These are phyloP conservation scores for Himantopus leucocephalus DNA, from an alignment of 2,113 vertebrate genomes.

Conservation along the genomic window DNA sequence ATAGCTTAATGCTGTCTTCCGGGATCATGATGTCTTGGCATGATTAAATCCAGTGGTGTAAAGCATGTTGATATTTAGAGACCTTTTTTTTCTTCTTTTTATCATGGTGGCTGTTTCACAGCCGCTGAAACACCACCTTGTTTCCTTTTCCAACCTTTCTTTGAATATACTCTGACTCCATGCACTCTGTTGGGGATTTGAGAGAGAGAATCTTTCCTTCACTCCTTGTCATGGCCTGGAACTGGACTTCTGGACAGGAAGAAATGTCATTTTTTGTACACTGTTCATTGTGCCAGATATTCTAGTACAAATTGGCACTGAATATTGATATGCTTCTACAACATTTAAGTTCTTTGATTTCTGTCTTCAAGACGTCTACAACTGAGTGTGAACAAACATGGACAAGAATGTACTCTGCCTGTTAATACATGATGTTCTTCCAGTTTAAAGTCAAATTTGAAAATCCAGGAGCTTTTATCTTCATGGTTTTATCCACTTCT, in stretches of 20 bases:
- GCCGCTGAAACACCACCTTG: neutral
- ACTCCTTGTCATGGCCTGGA: neutral
- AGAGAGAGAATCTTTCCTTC: neutral
- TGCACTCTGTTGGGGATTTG: neutral
- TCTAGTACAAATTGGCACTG: neutral
- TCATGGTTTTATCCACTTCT: neutral
- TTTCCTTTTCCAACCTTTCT: neutral
- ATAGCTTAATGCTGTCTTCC: neutral
- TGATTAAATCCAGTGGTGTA: neutral
- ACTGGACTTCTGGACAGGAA: neutral
- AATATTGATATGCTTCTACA: neutral
- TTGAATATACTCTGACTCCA: neutral
- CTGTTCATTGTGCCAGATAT: neutral
- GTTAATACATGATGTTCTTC: neutral
- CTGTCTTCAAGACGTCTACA: neutral
- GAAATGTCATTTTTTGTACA: neutral
- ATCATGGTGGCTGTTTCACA: neutral
- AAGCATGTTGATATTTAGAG: neutral
- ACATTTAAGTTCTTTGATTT: neutral
- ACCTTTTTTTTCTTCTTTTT: neutral
- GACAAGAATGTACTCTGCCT: neutral
- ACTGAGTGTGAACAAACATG: neutral
- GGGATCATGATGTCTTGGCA: neutral
- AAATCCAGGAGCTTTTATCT: conserved; percentile 5
- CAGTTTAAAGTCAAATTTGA: neutral